Conservation (phyloP, 2,888 invertebrate genomes). For the Synergus laeviventris region DNA sequence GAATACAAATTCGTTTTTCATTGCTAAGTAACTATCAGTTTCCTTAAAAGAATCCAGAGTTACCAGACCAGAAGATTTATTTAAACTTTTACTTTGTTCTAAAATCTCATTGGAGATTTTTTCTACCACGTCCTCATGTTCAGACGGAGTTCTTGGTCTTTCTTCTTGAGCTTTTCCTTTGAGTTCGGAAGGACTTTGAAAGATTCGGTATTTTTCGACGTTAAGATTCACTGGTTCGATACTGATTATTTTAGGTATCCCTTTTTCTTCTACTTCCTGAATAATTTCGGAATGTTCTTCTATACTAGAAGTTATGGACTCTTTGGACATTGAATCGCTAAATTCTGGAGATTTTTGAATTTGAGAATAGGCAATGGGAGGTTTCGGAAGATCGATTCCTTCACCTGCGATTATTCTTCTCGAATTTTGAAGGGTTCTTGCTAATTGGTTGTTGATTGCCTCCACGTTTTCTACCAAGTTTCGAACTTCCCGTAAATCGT, state of each 20-base stretch:
- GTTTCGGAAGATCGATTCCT: constrained; percentile 31
- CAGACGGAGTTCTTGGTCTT: constrained; percentile 22
- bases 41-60: constrained; percentile 24
- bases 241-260: constrained; percentile 65
- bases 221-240: constrained; percentile 65
- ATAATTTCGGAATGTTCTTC: constrained; percentile 34
- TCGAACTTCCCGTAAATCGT: constrained; percentile 60
- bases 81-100: constrained; percentile 68
- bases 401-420: constrained; percentile 63
- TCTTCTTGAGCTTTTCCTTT: not conserved
- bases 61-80: constrained; percentile 52
- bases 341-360: constrained; percentile 43
- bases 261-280: constrained; percentile 14
- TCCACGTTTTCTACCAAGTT: constrained; percentile 68
- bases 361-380: constrained; percentile 40
- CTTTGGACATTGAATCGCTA: constrained; percentile 50
- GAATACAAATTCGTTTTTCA: constrained; percentile 16
- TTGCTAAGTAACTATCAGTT: constrained; percentile 31
- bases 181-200: constrained; percentile 34
- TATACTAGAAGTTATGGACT: constrained; percentile 48
- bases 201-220: constrained; percentile 56
- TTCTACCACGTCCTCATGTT: constrained; percentile 63
- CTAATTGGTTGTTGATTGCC: constrained; percentile 65
- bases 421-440: constrained; percentile 66
- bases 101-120: constrained; percentile 69